A percentile compares a stretch with the other conserved stretches of the same genome.
These are phyloP conservation scores for Delphinapterus leucas DNA, from an alignment of 2,113 vertebrate species.

Conservation along the genomic window DNA sequence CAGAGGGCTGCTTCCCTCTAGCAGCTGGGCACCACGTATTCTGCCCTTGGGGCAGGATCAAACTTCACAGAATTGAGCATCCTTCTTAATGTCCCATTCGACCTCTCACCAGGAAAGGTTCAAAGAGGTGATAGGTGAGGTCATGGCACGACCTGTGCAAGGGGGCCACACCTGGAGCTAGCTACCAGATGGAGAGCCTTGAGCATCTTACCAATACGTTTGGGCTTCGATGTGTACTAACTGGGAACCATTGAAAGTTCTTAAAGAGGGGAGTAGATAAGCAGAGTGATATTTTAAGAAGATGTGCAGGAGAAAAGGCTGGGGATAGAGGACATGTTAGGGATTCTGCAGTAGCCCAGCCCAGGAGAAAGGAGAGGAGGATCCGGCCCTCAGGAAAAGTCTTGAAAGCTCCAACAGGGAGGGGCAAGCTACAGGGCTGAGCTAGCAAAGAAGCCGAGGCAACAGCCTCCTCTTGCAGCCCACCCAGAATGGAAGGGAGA, in stretches of 20 bases:
- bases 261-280: not conserved
- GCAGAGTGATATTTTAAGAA: not conserved
- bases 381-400: not conserved
- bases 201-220: not conserved
- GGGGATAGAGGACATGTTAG: not conserved
- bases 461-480: not conserved
- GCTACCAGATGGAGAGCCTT: not conserved
- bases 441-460: not conserved
- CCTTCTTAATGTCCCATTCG: not conserved
- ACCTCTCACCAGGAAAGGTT: not conserved
- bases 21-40: not conserved
- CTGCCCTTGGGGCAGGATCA: not conserved
- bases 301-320: not conserved
- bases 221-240: not conserved
- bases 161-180: not conserved
- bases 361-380: not conserved
- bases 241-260: not conserved
- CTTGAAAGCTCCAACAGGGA: not conserved
- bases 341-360: not conserved
- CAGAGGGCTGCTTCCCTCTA: not conserved
- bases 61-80: not conserved
- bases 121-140: not conserved
- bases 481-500: not conserved
- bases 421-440: not conserved
- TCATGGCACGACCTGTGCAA: not conserved